Base-by-base conservation (phyloP, 2,113 vertebrate species). In the Syngnathoides biaculeatus region DNA sequence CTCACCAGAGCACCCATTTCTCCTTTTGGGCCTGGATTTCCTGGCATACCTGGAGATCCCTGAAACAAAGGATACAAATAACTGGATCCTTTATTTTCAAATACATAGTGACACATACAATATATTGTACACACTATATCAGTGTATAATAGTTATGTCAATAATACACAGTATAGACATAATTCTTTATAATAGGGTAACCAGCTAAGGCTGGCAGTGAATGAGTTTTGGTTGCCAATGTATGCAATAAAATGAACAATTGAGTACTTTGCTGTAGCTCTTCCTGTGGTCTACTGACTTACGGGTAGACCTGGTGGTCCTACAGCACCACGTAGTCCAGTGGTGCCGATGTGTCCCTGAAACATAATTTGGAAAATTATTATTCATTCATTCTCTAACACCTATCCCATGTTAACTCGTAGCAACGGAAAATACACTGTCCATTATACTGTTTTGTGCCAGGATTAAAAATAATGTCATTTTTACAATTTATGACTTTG, bases 271-370 rank as follows among this genome's bases (percentile, higher is more conserved):
- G 45, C 45, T 19, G 45, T 47, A 47, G 2, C 45, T 19, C 15
- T 15, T 40, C 19, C 0, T 50, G 47, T 59, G 5, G 48, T 57
- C 63, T 50, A 30, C n/a, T 70, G 67, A 83, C 95, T 92, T 93
- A 99, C 97, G 77, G 96, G 96, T 61, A 84, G 72, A 1, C 97
- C 97, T 88, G 95, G 96, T 22, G 95, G 95, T 88, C 97, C 97
- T 61, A 84, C 45, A 57, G 94, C 79, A 74, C 97, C 97, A 86
- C 94, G 94, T 79, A 80, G 76, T 80, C 97, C 97, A 67, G 85
- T 80, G 57, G 92, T 57, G 50, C 97, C 97, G 45, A 60, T 1
- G 20, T 94, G 92, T 78, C 97, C 96, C 97, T 99, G 73, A 70
- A 87, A 88, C 80, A 92, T 12, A 65, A 38, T 19, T 58, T 56